Base-by-base conservation (phyloP, 2,888 invertebrate species). In the Arrhopalites spinosus region DNA sequence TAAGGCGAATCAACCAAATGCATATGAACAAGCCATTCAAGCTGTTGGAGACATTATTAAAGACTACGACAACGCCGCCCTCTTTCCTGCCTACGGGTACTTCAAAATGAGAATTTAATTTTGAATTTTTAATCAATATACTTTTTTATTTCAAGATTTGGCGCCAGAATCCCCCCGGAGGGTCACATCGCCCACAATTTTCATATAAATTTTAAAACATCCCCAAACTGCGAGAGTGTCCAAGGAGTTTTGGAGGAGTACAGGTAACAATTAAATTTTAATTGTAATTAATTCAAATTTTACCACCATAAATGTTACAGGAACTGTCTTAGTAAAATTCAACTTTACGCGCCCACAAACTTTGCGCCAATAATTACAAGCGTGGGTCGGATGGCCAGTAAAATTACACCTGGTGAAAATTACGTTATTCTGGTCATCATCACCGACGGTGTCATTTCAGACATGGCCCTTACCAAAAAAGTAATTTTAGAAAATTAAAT, bases 361-460 rank as follows among this genome's bases (percentile, higher is more conserved):
- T 88, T 89, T 83, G 85, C 88, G 27, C 88, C 88, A 0, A 85
- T 87, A 71, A 87, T 89, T 72, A 86, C 86, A 75, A 87, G 87
- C 83, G 84, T 85, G 83, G 83, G 84, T 1, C 77, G 85, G 45
- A 85, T 87, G 83, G 87, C 87, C 2, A 66, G 83, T 29, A 81
- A 83, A 25, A 81, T 82, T 71, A 83, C 82, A 73, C 85, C 86
- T 75, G 87, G 87, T 2, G 84, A 85, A 45, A 83, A 86, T 77
- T 88, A 88, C 82, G 87, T 86, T 83, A 86, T 88, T 11, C 84
- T 89, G 27, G 84, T 89, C 20, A 89, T 89, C 76, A 86, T 89
- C 69, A 89, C 88, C 2, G 88, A 88, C 83, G 88, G 88, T 0
- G 86, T 87, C 36, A 88, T 89, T 77, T 88, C 88, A 3, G 90